Conservation (phyloP, 64 coral and sea anemone species). For the Astreopora myriophthalma region DNA sequence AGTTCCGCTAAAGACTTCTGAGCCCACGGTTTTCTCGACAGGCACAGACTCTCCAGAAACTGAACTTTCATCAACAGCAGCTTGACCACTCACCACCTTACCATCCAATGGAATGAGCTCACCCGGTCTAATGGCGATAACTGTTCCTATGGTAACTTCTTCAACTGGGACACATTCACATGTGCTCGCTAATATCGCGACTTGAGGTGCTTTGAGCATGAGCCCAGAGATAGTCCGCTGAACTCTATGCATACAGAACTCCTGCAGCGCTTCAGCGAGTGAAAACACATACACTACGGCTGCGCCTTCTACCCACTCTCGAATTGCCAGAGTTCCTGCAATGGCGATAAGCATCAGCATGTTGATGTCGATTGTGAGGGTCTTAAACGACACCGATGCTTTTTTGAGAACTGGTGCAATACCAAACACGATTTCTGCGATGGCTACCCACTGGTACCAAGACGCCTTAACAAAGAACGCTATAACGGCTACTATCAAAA, state of each 20-base stretch:
- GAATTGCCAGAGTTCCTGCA: conserved; percentile 77
- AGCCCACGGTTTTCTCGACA: conserved; percentile 81
- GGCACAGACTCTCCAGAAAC: conserved; percentile 89
- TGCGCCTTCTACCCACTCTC: conserved; percentile 90
- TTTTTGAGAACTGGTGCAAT: conserved; percentile 75
- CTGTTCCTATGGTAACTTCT: conserved; percentile 77
- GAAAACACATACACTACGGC: conserved; percentile 94
- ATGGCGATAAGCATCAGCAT: conserved; percentile 88
- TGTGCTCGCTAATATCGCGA: conserved; percentile 78
- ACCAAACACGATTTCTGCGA: conserved; percentile 90
- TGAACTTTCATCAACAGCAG: conserved; percentile 90
- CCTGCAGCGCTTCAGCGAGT: conserved; percentile 75
- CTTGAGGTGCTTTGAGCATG: conserved; percentile 86
- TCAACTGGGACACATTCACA: conserved; percentile 79
- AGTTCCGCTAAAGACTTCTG: conserved; percentile 84
- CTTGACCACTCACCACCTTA: conserved; percentile 78
- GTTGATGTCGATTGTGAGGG: conserved; percentile 69
- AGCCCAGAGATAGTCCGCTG: conserved; percentile 92
- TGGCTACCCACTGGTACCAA: conserved; percentile 87
- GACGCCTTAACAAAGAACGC: conserved; percentile 37
- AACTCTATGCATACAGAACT: conserved; percentile 84
- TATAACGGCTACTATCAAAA: conserved; percentile 43
- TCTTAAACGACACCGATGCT: conserved; percentile 64
- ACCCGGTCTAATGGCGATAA: conserved; percentile 91
- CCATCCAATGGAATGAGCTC: conserved; percentile 96